Conservation (phyloP, 2,113 vertebrate genomes). For the Sylvilagus bachmani region DNA sequence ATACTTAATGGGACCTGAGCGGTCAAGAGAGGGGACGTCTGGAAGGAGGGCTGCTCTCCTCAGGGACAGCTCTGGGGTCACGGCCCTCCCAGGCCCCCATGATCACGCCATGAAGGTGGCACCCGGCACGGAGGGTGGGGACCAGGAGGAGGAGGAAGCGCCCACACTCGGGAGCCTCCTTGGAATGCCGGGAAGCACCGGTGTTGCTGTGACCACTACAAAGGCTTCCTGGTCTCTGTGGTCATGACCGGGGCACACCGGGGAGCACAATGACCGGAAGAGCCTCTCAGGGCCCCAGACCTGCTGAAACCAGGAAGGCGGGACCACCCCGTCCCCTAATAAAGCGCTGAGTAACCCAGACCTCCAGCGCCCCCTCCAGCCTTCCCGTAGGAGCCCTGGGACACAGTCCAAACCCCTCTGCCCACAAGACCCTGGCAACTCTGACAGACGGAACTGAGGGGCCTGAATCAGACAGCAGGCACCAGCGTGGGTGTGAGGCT, state of each 20-base stretch:
- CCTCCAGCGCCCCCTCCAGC: conserved; percentile 71
- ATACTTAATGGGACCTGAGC: neutral
- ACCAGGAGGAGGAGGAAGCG: neutral
- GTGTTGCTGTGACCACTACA: conserved; percentile 54
- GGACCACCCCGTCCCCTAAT: no score
- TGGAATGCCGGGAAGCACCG: conserved; percentile 70
- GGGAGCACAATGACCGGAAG: conserved; percentile 79
- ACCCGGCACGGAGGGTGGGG: neutral
- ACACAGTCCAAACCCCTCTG: neutral
- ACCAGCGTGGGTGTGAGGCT: neutral
- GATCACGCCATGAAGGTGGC: neutral
- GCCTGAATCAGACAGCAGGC: no score
- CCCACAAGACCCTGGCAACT: no score
- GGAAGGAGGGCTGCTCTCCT: neutral
- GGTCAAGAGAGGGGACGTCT: neutral
- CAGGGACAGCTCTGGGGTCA: accelerated
- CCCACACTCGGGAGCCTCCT: neutral
- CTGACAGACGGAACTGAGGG: no score
- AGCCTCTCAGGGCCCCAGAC: neutral
- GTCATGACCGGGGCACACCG: neutral
- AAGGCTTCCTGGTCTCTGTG: conserved; percentile 64
- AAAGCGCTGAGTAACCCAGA: neutral
- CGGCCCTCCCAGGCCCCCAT: neutral
- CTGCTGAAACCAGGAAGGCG: no score
- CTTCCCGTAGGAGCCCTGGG: neutral